These are phyloP conservation scores for Polydrusus tereticollis DNA, from an alignment of 2,888 invertebrate genomes.

Conservation along the genomic window DNA sequence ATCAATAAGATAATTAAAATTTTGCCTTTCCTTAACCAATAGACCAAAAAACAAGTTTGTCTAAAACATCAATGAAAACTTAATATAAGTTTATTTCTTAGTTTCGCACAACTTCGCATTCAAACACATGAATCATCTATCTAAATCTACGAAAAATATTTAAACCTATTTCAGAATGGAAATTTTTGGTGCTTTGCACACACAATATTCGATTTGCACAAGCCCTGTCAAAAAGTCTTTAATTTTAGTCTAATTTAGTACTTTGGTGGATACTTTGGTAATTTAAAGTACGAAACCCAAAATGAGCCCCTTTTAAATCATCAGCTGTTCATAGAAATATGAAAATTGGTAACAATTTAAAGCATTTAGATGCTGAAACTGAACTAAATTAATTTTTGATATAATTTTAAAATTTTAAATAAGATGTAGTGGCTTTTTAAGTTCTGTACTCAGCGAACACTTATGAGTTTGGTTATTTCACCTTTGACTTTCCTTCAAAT, in stretches of 20 bases:
- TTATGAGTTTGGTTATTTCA: no score
- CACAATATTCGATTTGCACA: conserved; percentile 62
- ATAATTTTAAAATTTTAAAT: no score
- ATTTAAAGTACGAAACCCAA: not conserved
- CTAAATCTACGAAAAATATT: conserved; percentile 34
- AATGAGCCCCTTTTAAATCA: not conserved
- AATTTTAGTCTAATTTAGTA: conserved; percentile 19
- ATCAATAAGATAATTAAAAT: not conserved
- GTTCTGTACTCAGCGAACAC: no score
- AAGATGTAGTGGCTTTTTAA: no score
- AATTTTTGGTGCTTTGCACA: conserved; percentile 62
- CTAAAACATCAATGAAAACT: conserved; percentile 34
- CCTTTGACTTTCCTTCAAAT: not conserved
- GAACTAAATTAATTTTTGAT: no score
- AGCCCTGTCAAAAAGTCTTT: conserved; percentile 60
- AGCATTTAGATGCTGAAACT: no score
- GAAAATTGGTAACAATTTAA: no score
- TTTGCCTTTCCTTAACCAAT: not conserved
- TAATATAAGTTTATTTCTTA: conserved; percentile 41
- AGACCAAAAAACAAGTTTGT: conserved; percentile 11
- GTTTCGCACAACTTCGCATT: conserved; percentile 16
- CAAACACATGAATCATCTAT: conserved; percentile 25
- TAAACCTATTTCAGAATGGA: conserved; percentile 41
- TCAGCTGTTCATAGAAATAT: no score
- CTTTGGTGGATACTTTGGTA: conserved; percentile 12